Base-by-base conservation (phyloP, 2,113 vertebrate genomes). In the Sprattus sprattus region DNA sequence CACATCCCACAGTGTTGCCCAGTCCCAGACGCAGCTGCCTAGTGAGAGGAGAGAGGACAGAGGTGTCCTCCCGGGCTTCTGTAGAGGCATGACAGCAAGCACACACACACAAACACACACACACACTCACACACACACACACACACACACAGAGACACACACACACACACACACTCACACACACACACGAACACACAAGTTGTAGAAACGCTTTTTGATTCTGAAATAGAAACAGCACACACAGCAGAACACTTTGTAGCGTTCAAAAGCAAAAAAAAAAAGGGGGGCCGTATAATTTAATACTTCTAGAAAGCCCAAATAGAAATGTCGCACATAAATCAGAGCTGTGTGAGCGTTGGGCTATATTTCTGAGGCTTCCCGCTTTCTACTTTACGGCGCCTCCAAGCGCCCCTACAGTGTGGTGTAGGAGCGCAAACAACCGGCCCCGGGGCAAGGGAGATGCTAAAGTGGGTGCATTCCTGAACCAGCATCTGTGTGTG, bases 131-230 rank as follows among this genome's bases (percentile, higher is more conserved):
- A 81, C 86, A 85, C 83, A 67, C 87, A 86, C 86, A 86, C 84
- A 32, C 4, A 85, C 89, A 88, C 89, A 89, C 85, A 86, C 88
- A 6, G 88, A 50, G 64, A 80, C 87, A 57, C 54, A 57, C 54
- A 57, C 10, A 57, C 22, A 20, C 71, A 85, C 83, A 64, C 52
- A 83, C 47, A 82, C 0, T 28, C 82, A 52, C 20, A 50, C 82
- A 11, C 11, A 44, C 52, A 81, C 75, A 84, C 44, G 54, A 81
- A 52, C 75, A 64, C 52, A 32, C 64, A 81, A 81, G 75, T 20
- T 28, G 28, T n/a, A 39, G 22, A 64, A 64, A 25, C 22, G 9
- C n/a, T 25, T 32, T 71, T 71, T 71, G n/a, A 32, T 71, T 13
- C 64, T 13, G 64, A 15, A 71, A 71, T 10, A 32, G 64, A 71